phyloP scores from a whole-genome alignment of 2,888 invertebrate genomes.

The Steinernema hermaphroditum region DNA sequence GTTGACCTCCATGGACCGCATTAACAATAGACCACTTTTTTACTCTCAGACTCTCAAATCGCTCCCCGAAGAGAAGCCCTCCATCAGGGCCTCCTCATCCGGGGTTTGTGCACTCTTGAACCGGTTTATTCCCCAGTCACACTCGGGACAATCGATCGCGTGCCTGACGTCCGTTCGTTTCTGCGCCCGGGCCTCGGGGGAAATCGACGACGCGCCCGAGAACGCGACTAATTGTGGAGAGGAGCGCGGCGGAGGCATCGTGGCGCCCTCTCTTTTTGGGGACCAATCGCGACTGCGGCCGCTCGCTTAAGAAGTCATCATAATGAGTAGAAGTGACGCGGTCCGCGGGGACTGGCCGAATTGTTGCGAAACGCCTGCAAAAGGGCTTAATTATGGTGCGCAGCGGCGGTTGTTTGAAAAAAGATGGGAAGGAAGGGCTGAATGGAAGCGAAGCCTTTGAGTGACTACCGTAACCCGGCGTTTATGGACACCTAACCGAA shows the following conservation, averaged over 20 bases:
- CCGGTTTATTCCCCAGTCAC: slow-evolving; percentile 13
- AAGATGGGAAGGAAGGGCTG: too few species aligned
- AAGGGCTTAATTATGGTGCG: background rate
- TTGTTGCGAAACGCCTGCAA: slow-evolving; percentile 7
- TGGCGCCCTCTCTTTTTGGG: slow-evolving; percentile 13
- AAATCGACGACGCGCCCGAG: slow-evolving; percentile 17
- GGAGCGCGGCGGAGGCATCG: slow-evolving; percentile 20
- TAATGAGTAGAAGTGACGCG: background rate
- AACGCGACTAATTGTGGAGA: slow-evolving; percentile 24
- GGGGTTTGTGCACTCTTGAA: slow-evolving; percentile 4
- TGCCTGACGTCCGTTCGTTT: background rate
- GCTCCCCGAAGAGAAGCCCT: background rate
- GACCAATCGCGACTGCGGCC: slow-evolving; percentile 29
- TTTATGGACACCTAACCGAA: background rate
- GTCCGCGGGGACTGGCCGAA: background rate
- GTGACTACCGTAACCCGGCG: background rate
- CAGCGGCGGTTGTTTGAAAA: background rate
- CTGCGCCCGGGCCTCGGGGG: slow-evolving; percentile 2
- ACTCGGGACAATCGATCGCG: slow-evolving; percentile 16
- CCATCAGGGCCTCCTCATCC: background rate
- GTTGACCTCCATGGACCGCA: too few species aligned
- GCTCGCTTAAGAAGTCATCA: slow-evolving; percentile 24
- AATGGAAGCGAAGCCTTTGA: too few species aligned
- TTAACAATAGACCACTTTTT: background rate
- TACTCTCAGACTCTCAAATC: too few species aligned